These are phyloP conservation scores for Torymus aiolomorphi DNA, from an alignment of 2,888 invertebrate genomes.

Conservation along the genomic window DNA sequence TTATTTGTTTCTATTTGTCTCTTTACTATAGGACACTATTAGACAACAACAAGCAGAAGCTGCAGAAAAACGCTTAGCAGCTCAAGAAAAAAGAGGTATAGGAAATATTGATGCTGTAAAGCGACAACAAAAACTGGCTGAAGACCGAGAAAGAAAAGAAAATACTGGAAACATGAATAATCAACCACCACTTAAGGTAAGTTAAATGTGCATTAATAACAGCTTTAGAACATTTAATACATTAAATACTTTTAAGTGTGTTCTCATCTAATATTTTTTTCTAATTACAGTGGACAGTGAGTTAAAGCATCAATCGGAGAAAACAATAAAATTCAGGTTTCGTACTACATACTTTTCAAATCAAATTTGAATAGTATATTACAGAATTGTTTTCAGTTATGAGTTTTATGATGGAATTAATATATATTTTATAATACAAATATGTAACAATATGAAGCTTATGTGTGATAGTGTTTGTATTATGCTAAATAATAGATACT, in stretches of 20 bases:
- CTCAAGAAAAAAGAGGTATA: slow-evolving; percentile 81
- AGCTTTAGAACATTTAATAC: slow-evolving; percentile 7
- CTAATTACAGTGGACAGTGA: slow-evolving; percentile 69
- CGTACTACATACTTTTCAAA: background rate
- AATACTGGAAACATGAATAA: slow-evolving; percentile 70
- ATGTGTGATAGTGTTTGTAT: too few species aligned
- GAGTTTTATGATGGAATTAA: too few species aligned
- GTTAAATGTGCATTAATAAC: slow-evolving; percentile 3
- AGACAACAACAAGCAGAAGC: slow-evolving; percentile 82
- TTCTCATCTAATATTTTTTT: slow-evolving; percentile 4
- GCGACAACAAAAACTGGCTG: slow-evolving; percentile 79
- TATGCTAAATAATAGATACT: too few species aligned
- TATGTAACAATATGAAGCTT: too few species aligned
- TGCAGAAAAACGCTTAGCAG: slow-evolving; percentile 80
- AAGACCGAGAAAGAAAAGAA: slow-evolving; percentile 79
- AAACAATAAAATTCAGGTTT: background rate
- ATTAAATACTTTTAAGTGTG: background rate
- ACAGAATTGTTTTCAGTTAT: background rate
- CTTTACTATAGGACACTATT: slow-evolving; percentile 78
- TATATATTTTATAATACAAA: too few species aligned
- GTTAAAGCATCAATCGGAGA: slow-evolving; percentile 55
- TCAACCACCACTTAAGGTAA: slow-evolving; percentile 66
- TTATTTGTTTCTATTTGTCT: slow-evolving; percentile 20
- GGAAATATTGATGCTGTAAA: slow-evolving; percentile 80
- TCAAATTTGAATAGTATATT: background rate